Evolutionary conservation across 2,888 invertebrate genomes (phyloP), one percentile per base, ranked within the genome.

Genomic region (Dryomyza anilis): DNA sequence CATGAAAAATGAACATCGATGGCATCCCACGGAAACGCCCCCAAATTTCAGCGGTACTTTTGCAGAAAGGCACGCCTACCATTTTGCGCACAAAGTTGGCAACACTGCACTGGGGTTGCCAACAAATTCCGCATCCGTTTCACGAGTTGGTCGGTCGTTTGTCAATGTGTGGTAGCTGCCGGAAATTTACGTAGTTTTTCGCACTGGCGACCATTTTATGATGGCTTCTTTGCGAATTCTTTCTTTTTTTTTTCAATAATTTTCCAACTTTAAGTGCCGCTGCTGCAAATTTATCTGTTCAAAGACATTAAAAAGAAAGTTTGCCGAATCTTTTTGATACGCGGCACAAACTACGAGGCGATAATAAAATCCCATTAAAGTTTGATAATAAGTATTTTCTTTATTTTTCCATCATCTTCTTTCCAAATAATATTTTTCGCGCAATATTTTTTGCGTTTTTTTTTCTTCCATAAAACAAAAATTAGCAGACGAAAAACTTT

Each of bases 341-440:
- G 53, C 39, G 53, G 52, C 60, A 29, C 58, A 19, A 48, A 10
- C 48, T 46, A 33, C 29, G 43, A 52, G 53, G 53, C 61, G 53
- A 53, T 61, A 61, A 53, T 53, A 53, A 61, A 61, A 61, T 61
- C 53, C 53, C 61, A 61, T 61, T 53, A 61, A 61, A 61, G 52
- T 61, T 61, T 61, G 61, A 61, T 61, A 30, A 61, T 61, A 53
- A 61, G 61, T 53, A 53, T 61, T 61, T 30, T 16, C 29, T 19
- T 8, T 19, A 59, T 30, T 48, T 33, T 59, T 30, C 19, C 19
- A 12, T 39, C 8, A n/a, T n/a, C 39, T 7, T 39, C 39, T 39
- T n/a, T 39, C 39, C 48, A 14, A 16, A n/a, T n/a, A n/a, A n/a
- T n/a, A n/a, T n/a, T 12, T 57, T 39, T 46, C 36, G 30, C 21